Evolutionary conservation across 1,140 invertebrate genomes (phyloP), one percentile per base, ranked within the genome.

Genomic region (Pseudomyrmex gracilis): DNA sequence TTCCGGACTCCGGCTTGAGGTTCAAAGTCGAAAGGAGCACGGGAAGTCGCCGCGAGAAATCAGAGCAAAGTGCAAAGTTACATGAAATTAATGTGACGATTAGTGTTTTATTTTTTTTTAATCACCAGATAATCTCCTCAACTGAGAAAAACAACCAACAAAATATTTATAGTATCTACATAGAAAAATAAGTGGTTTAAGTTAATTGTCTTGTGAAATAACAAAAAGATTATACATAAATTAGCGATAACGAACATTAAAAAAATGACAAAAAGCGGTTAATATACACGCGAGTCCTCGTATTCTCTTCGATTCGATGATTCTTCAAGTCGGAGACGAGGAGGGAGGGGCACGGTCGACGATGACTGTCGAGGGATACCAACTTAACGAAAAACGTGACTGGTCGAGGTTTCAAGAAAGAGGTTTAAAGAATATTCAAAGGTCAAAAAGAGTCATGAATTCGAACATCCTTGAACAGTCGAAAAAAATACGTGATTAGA

Each of bases 401-500:
- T 70, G 87, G 71, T 76, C 55, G 68, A 82, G 87, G 87, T 80
- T 82, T 53, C 5, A 34, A 34, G 34, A 71, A 71, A 86, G 64
- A 78, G 43, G 55, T 67, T 10, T 64, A 67, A 63, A 34, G 34
- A 77, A 80, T 68, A 89, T 58, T 73, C 43, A 34, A 73, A 90
- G 82, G 86, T 80, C 34, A 34, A 34, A 80, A 80, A 88, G 87
- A 87, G 49, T 89, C 45, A 90, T 85, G 76, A 91, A 91, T 86
- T 86, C 82, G 78, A 60, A 34, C 34, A 34, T 92, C 92, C 90
- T 93, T 93, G 86, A 93, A 92, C 92, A 92, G 78, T 93, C 85
- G 90, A 93, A 93, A 89, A 89, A 90, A 90, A 83, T 22, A 92
- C 47, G 82, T 92, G 87, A 93, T 93, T 93, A 93, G 89, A 90